phyloP scores from a whole-genome alignment of 2,888 invertebrate species.

The Zonitis immaculata region DNA sequence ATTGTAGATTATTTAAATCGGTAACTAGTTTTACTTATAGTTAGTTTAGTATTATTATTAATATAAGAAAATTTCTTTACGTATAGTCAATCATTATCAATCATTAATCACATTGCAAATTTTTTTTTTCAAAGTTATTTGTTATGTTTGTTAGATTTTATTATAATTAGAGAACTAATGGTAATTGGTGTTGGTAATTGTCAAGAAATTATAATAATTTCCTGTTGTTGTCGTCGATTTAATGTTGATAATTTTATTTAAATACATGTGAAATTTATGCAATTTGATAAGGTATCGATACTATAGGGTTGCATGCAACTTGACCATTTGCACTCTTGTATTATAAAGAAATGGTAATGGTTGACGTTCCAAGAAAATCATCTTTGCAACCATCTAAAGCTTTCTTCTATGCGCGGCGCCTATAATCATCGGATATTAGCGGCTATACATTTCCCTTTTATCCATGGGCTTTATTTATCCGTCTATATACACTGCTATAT shows the following conservation, averaged over 20 bases:
- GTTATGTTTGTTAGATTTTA: too few species aligned
- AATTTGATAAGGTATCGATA: too few species aligned
- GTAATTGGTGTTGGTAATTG: too few species aligned
- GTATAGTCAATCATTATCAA: too few species aligned
- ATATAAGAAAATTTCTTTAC: not conserved
- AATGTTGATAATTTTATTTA: too few species aligned
- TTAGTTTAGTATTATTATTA: not conserved
- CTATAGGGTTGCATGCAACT: not conserved
- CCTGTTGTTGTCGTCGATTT: too few species aligned
- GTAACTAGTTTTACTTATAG: not conserved
- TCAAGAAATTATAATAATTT: too few species aligned
- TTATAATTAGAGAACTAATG: too few species aligned
- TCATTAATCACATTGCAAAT: too few species aligned
- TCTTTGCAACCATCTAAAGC: not conserved
- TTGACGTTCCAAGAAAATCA: constrained; percentile 3
- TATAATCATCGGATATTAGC: constrained; percentile 9
- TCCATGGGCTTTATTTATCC: constrained; percentile 9
- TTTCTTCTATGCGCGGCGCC: not conserved
- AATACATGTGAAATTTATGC: not conserved
- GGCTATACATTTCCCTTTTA: constrained; percentile 14
- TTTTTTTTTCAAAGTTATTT: too few species aligned
- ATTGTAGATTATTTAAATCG: not conserved
- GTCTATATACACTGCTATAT: too few species aligned
- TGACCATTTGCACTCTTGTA: constrained; percentile 5
- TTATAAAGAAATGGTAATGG: constrained; percentile 10